Evolutionary conservation across 2,797 vertebrate genomes (phyloP).

Genomic region (Enteromius mattozi): DNA sequence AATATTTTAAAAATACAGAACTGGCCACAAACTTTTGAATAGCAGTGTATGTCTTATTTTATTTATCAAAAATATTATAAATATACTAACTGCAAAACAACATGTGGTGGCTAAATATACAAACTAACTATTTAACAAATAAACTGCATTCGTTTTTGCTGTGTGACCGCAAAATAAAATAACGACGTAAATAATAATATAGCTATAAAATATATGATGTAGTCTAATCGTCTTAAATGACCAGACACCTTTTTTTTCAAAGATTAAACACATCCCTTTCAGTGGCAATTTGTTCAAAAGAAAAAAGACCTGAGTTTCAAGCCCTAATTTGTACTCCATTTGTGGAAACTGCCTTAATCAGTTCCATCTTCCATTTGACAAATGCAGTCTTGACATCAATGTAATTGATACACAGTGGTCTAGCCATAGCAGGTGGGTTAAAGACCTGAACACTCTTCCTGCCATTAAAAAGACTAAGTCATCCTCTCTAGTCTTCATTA

Average conservation of each 20-base stretch:
- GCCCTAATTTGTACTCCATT: background rate
- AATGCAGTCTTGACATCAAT: slow-evolving; percentile 8
- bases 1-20: background rate
- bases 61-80: background rate
- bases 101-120: background rate
- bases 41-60: background rate
- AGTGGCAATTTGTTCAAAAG: background rate
- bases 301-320: slow-evolving; percentile 6
- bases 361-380: background rate
- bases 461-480: slow-evolving; percentile 10
- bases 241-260: background rate
- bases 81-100: background rate
- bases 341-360: background rate
- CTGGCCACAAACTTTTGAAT: background rate
- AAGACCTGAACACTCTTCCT: slow-evolving; percentile 11
- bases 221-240: background rate
- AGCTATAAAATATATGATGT: no score
- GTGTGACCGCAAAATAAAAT: background rate
- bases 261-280: background rate
- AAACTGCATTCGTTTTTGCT: background rate
- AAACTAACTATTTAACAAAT: slow-evolving; percentile 7
- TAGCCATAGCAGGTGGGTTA: slow-evolving; percentile 2
- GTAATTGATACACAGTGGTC: slow-evolving; percentile 1
- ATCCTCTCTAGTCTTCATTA: slow-evolving; percentile 22
- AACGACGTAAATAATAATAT: background rate